phyloP scores from a whole-genome alignment of 2,113 vertebrate species.

The Passer domesticus region DNA sequence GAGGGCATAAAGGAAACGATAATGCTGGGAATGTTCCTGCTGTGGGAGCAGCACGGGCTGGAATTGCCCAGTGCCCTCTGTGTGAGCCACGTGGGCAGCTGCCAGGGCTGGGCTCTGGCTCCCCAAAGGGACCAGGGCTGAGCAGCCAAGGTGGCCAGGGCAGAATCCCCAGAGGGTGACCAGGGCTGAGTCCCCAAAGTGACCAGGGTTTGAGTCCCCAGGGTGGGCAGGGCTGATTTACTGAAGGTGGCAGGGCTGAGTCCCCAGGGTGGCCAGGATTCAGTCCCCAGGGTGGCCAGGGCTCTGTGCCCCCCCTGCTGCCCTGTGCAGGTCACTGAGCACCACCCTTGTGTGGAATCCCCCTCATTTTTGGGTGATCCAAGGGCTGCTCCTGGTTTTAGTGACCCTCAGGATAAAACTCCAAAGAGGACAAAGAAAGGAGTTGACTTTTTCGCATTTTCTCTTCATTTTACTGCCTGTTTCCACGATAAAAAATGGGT shows the following conservation, averaged over 20 bases:
- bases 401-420: not conserved
- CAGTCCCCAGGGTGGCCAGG: accelerated
- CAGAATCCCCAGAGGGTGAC: accelerated
- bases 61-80: accelerated
- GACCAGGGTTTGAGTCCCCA: no score
- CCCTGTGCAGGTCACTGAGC: not conserved
- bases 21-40: not conserved
- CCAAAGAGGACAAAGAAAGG: not conserved
- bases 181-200: no score
- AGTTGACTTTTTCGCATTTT: not conserved
- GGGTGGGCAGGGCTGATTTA: no score
- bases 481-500: accelerated
- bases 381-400: not conserved
- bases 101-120: not conserved
- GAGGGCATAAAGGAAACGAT: accelerated
- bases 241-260: no score
- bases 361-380: accelerated
- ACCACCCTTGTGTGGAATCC: no score
- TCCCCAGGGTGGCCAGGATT: accelerated
- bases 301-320: not conserved
- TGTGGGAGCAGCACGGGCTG: not conserved
- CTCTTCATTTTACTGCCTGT: not conserved
- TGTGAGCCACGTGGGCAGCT: not conserved
- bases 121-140: accelerated
- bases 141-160: accelerated